Base-by-base conservation (phyloP, 1,140 invertebrate species). In the Melitaea cinxia region DNA sequence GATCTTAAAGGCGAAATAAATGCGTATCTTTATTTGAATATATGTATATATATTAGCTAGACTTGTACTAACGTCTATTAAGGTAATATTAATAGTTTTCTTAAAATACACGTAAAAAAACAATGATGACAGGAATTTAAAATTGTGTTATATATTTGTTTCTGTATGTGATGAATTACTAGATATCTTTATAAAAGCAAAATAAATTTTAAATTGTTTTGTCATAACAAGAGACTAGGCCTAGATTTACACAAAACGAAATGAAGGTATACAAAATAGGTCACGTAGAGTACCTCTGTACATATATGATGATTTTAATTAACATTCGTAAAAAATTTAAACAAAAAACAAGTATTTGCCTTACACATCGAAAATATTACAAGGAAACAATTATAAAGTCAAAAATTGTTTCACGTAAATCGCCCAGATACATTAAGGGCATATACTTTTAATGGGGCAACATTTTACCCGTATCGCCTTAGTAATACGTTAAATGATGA, bases 271-370 rank as follows among this genome's bases (percentile, higher is more conserved):
- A 12, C 5, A 23, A 47, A 47, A 47, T 47, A 47, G 42, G 42
- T 47, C 42, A 47, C 19, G 19, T 21, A 47, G 19, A 1, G 17
- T 47, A 23, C 42, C 19, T 23, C 42, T 47, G 17, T 47, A 23
- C 42, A 7, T 23, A 17, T 47, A 23, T 47, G 42, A 23, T 47
- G 42, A 47, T 12, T 47, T 23, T 47, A 47, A 23, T 47, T 47
- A 19, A 17, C 21, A 47, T 47, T 47, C 42, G 23, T 23, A 47
- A 12, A 47, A 47, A 23, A 19, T 47, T 47, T 23, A 47, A 47
- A 23, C 21, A 9, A 47, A 47, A 23, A 23, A 47, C 42, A 47
- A 0, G 9, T 23, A 47, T 23, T 45, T 47, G 42, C 42, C 0
- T 7, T 47, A 21, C 4, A 47, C 23, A 23, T 23, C 10, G n/a